These are phyloP conservation scores for Patagioenas fasciata DNA, from an alignment of 2,113 vertebrate species.

Conservation along the genomic window DNA sequence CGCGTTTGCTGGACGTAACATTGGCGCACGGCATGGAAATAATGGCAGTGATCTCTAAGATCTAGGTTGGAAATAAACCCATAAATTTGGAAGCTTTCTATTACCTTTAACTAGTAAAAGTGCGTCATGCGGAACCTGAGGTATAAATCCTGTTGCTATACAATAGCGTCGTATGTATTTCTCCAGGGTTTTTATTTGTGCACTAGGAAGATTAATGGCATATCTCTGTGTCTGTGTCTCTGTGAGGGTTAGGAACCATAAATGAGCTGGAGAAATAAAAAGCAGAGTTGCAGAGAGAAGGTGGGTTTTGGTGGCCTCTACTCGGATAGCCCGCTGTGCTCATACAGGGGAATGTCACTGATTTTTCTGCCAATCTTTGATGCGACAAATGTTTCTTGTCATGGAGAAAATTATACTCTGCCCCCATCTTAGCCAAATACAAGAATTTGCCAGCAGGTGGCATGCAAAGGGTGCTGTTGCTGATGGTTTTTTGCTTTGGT, in stretches of 20 bases:
- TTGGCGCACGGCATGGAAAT: neutral
- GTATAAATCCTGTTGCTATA: neutral
- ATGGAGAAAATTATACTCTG: neutral
- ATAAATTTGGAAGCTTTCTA: neutral
- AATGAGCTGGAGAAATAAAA: neutral
- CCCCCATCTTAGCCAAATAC: neutral
- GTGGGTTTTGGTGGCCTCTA: neutral
- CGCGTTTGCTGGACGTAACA: neutral
- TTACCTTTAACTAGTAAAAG: neutral
- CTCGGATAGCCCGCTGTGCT: neutral
- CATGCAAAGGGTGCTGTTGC: constrained; percentile 60
- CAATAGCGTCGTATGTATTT: neutral
- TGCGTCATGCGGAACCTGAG: neutral
- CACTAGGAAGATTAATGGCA: neutral
- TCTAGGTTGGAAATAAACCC: neutral
- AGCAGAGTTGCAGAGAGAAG: neutral
- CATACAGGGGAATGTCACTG: accelerated
- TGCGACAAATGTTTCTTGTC: neutral
- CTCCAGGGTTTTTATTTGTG: neutral
- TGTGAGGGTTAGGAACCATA: neutral
- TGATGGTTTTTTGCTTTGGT: neutral
- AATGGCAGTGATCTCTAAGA: neutral
- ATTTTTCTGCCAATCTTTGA: neutral
- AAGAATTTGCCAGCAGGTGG: constrained; percentile 65
- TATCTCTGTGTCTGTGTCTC: neutral